Conservation (phyloP, 2,888 invertebrate genomes). For the Hypena proboscidalis region DNA sequence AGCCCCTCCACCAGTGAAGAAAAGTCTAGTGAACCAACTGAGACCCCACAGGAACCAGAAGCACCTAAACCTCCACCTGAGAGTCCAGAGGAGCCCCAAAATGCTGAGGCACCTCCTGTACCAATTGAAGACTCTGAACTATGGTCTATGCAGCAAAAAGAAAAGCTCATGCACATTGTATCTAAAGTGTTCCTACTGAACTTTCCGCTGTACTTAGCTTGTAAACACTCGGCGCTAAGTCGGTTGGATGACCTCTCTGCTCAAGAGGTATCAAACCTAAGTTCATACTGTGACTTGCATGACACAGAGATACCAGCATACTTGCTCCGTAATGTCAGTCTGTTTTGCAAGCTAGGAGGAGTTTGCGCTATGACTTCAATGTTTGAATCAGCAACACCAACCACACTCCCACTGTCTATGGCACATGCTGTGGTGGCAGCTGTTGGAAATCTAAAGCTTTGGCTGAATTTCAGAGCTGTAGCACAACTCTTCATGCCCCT, state of each 20-base stretch:
- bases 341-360: slow-evolving; percentile 96
- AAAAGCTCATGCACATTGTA: slow-evolving; percentile 94
- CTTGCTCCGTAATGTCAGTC: slow-evolving; percentile 95
- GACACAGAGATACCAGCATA: slow-evolving; percentile 97
- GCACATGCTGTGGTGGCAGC: slow-evolving; percentile 97
- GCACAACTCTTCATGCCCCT: slow-evolving; percentile 95
- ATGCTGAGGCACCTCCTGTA: slow-evolving; percentile 43
- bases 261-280: slow-evolving; percentile 92
- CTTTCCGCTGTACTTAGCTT: slow-evolving; percentile 95
- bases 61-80: slow-evolving; percentile 50
- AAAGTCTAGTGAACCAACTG: slow-evolving; percentile 54
- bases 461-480: slow-evolving; percentile 96
- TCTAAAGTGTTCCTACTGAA: slow-evolving; percentile 95
- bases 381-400: slow-evolving; percentile 91
- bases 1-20: slow-evolving; percentile 50
- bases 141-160: slow-evolving; percentile 94
- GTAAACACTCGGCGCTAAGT: slow-evolving; percentile 92
- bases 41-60: slow-evolving; percentile 49
- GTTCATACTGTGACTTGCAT: slow-evolving; percentile 95
- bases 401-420: slow-evolving; percentile 92
- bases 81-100: slow-evolving; percentile 55
- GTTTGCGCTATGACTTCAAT: slow-evolving; percentile 94
- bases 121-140: slow-evolving; percentile 71
- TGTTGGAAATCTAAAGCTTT: slow-evolving; percentile 96
- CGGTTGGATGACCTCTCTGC: slow-evolving; percentile 93